Evolutionary conservation across 2,797 vertebrate genomes (phyloP).

Genomic region (Potorous gilbertii): DNA sequence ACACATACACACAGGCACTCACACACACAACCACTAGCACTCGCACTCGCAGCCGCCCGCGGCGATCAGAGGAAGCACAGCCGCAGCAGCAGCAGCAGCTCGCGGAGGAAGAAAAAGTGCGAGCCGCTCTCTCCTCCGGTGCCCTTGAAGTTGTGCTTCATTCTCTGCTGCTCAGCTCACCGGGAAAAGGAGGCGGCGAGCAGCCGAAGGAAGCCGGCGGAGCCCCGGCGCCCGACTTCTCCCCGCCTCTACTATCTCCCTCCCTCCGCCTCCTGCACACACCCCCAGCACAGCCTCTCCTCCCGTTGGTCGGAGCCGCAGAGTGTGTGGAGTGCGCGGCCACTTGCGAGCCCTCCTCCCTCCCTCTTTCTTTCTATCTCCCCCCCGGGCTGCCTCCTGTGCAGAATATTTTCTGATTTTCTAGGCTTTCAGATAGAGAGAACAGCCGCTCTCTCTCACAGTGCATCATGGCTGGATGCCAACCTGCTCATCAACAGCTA

Average conservation of each 20-base stretch:
- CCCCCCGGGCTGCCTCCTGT: neutral
- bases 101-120: neutral
- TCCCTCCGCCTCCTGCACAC: neutral
- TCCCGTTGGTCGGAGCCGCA: neutral
- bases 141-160: slow-evolving; percentile 3
- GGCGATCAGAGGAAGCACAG: neutral
- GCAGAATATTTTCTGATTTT: slow-evolving; percentile 44
- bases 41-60: neutral
- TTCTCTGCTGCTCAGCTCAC: slow-evolving; percentile 14
- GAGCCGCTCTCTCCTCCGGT: neutral
- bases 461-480: slow-evolving; percentile 74
- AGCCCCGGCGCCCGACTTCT: neutral
- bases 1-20: slow-evolving; percentile 51
- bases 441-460: slow-evolving; percentile 62
- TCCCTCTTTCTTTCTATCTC: neutral
- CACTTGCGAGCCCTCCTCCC: neutral
- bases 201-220: neutral
- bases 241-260: slow-evolving; percentile 2
- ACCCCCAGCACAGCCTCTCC: neutral
- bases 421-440: slow-evolving; percentile 38
- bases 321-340: neutral
- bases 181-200: neutral
- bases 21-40: slow-evolving; percentile 58
- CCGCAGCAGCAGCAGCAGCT: neutral
- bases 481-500: slow-evolving; percentile 65